Base-by-base conservation (phyloP, 2,797 vertebrate genomes). In the Amblyraja radiata region DNA sequence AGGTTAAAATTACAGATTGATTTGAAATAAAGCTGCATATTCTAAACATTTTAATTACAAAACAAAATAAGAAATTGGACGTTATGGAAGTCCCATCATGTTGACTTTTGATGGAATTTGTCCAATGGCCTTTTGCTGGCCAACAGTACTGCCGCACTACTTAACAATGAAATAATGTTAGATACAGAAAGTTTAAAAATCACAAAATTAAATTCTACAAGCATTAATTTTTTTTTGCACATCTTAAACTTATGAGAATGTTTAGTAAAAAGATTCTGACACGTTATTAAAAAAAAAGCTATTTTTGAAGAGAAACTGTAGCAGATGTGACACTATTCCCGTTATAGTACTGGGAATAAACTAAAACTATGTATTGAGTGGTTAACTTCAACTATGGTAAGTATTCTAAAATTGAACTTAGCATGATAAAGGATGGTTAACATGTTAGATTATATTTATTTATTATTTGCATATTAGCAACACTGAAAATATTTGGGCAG, bases 381-480 rank as follows among this genome's bases (percentile, higher is more conserved):
- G 36, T 91, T 91, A 91, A 74, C 23, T 74, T 36, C 13, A 74
- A 74, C 23, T 6, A 91, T 46, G 54, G 39, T 90, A 39, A 74
- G 6, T 36, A 71, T 65, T 65, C 65, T 74, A 91, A 74, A 91
- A 73, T 91, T 91, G 73, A 91, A 91, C 71, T 76, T 68, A 88
- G 68, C 21, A 39, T 68, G 84, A 65, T 91, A 36, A 90, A 90
- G 54, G 74, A 92, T 92, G 90, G 21, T 92, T 92, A 92, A 92
- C 39, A 28, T 76, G 46, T 74, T 46, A 76, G 68, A 54, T 92
- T 74, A 76, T 76, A 92, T 92, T 76, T 92, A 74, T 92, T 76
- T 92, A 54, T 39, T 92, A 90, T 39, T 90, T 90, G 86, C 86
- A 39, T 58, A 92, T 92, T 73, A 92, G 90, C 39, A 92, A 76